Base-by-base conservation (phyloP, 2,888 invertebrate species). In the Coleophora deauratella region DNA sequence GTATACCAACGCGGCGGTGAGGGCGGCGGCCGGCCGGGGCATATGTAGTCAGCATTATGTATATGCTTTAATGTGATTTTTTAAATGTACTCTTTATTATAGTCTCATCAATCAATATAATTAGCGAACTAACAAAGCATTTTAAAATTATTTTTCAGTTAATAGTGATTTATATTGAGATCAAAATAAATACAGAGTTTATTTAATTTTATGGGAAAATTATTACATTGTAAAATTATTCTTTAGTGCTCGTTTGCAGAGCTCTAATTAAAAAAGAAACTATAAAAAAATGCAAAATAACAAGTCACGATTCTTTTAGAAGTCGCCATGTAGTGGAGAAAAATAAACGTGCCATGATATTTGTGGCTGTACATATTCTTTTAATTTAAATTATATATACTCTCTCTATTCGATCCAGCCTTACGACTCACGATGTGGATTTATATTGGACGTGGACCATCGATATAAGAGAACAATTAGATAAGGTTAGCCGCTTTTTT, bases 321-420 rank as follows among this genome's bases (percentile, higher is more conserved):
- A 81, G 78, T 81, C 81, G 81, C 86, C 86, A 86, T 86, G 86
- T 86, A 86, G 86, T 86, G 86, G 84, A 86, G 82, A 86, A 82
- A 81, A 86, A 86, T 86, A 86, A 86, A 86, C 85, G 86, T 86
- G 86, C 86, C 86, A 86, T 86, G 85, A 85, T 85, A 85, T 85
- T 85, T 84, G 84, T 85, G 85, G 85, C 84, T 81, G 80, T 21
- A 46, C 52, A 42, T 35, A 45, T 60, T 68, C 63, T 73, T 79
- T 79, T 63, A 53, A 66, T 72, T 74, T 61, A 44, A 42, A 44
- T 42, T 40, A 43, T 46, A 47, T 39, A 21, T 42, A 41, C 43
- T 15, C 9, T n/a, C 35, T 35, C 14, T 9, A 35, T 21, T 4
- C 21, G 21, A 21, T 6, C n/a, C n/a, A n/a, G n/a, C n/a, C n/a